Evolutionary conservation across 2,797 vertebrate species (phyloP), one percentile per base, ranked within the genome.

Genomic region (Limosa lapponica): DNA sequence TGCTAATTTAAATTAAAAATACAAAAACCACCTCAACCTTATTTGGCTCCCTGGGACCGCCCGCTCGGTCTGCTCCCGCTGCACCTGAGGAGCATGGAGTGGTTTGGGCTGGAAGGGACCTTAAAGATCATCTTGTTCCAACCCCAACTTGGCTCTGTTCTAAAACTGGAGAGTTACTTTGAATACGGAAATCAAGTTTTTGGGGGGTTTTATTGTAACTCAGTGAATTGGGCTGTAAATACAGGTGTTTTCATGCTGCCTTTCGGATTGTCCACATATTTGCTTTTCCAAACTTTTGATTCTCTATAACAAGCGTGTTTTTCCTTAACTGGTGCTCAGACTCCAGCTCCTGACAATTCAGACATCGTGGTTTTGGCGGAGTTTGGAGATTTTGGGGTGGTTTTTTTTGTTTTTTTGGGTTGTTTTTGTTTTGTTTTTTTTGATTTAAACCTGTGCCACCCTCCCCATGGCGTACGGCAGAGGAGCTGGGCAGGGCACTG

Each of bases 191-290:
- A 7, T 6, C 3, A 16, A 20, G 4, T n/a, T 32, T 24, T 7
- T 1, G 32, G 7, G 32, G 6, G 27, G 2, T 0, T 7, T 46
- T 67, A 2, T 14, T 71, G 32, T 28, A 16, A 28, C 41, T 34
- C 13, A 13, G 58, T 34, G 34, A 34, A 13, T 3, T 5, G 52
- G 27, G 39, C 43, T 87, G 58, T 34, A 41, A 32, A 8, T 28
- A 13, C 4, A 0, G 11, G 13, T 1, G 1, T 34, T 49, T 49
- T 58, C 22, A 1, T 13, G 43, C 24, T 51, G 18, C 18, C 13
- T 88, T 55, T 22, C 37, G 54, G 28, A 4, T 17, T 43, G 28
- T 41, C 32, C 4, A 0, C 22, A 28, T 39, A 4, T 64, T n/a
- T 43, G 51, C 8, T 25, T 49, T 22, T 37, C 51, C 34, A 39